Evolutionary conservation across 2,797 vertebrate species (phyloP), one percentile per base, ranked within the genome.

Genomic region (Eulemur mongoz): DNA sequence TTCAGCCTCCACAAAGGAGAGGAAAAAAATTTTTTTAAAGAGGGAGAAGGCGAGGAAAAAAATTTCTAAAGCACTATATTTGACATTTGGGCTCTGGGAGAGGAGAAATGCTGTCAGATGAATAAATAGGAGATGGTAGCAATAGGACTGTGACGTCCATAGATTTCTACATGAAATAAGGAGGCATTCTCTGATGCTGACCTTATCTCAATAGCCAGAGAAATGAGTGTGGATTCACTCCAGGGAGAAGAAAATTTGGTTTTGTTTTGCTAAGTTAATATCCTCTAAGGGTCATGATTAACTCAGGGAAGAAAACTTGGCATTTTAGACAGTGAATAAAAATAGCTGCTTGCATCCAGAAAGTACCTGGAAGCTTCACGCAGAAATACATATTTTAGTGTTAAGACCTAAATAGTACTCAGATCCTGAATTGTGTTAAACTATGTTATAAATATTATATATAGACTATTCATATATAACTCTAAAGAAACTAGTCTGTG

Each of bases 381-480:
- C 48, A 93, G 54, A 92, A 90, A 94, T 75, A 93, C 1, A 30
- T 25, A 91, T 38, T 82, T 86, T 45, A 88, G 83, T 52, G 27
- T 63, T 63, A 72, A 87, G 17, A n/a, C 20, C 23, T 79, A 83
- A 73, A 65, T 27, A 67, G n/a, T 40, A 83, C 87, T 84, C 43
- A 73, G 30, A 85, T 61, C 70, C 4, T 35, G n/a, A 95, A 50
- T 48, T 89, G 23, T 72, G 45, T 45, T 92, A 88, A 92, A 54
- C 63, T 84, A 35, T 72, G 63, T 72, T 92, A 67, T 63, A 85
- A 94, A 93, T 84, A 83, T 69, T 92, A 83, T 38, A 69, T 59
- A 73, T 27, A 78, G 35, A 57, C 27, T 63, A 78, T 73, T 75
- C 83, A 54, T 43, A 70, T n/a, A 50, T 40, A 88, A 80, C 43